A percentile compares a stretch with the other conserved stretches of the same genome.
Evolutionary conservation across 2,888 invertebrate genomes (phyloP).

Genomic region (Epirrhoe tristata): DNA sequence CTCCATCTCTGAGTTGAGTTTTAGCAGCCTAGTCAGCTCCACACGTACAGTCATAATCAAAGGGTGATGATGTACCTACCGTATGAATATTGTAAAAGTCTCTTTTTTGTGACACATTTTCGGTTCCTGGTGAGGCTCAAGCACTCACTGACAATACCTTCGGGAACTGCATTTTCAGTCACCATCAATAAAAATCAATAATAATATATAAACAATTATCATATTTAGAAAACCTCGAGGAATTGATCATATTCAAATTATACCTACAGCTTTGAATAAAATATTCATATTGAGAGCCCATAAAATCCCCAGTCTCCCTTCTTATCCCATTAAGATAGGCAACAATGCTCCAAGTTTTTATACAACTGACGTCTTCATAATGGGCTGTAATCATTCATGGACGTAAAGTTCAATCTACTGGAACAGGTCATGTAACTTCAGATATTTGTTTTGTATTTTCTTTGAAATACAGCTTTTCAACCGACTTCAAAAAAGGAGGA

Average conservation of each 20-base stretch:
- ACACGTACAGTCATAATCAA: too few relatives aligned
- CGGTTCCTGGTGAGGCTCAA: too few relatives aligned
- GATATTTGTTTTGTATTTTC: background rate
- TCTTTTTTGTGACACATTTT: too few relatives aligned
- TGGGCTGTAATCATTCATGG: conserved; percentile 10
- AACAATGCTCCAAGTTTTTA: conserved; percentile 11
- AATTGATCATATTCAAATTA: background rate
- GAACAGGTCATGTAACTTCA: background rate
- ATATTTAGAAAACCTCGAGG: background rate
- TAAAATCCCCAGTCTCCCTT: background rate
- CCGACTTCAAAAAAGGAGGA: too few relatives aligned
- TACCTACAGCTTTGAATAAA: background rate
- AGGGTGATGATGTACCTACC: too few relatives aligned
- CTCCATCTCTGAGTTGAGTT: too few relatives aligned
- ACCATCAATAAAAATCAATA: too few relatives aligned
- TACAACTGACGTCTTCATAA: conserved; percentile 9
- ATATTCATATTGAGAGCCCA: conserved; percentile 5
- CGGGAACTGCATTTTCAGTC: too few relatives aligned
- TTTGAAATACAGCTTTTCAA: conserved; percentile 2
- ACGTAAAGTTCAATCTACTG: background rate
- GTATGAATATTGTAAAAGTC: too few relatives aligned
- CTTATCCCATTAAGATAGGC: conserved; percentile 8
- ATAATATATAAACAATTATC: background rate
- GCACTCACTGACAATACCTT: too few relatives aligned
- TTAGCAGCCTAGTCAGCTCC: too few relatives aligned